Evolutionary conservation across 2,888 invertebrate species (phyloP).

Genomic region (Drosophila macrothrix): DNA sequence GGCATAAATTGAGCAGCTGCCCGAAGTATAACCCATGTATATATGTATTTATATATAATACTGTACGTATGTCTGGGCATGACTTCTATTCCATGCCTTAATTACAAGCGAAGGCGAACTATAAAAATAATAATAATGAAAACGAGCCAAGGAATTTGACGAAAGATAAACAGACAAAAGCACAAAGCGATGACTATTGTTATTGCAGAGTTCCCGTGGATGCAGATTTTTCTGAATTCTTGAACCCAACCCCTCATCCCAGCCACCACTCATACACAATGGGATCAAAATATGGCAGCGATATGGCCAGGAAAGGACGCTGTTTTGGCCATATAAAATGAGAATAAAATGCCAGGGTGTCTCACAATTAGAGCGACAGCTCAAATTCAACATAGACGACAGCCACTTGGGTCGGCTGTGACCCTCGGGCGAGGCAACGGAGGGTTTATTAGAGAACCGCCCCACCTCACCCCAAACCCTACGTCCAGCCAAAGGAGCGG

Average conservation of each 20-base stretch:
- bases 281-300: constrained; percentile 60
- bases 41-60: constrained; percentile 3
- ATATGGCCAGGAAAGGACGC: constrained; percentile 45
- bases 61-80: constrained; percentile 3
- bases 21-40: background rate
- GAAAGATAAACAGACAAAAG: constrained; percentile 80
- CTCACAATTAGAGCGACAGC: constrained; percentile 72
- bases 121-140: constrained; percentile 65
- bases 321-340: constrained; percentile 58
- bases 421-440: constrained; percentile 35
- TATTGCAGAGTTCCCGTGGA: constrained; percentile 44
- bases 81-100: constrained; percentile 57
- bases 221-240: constrained; percentile 67
- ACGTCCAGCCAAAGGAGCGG: constrained; percentile 15
- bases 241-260: background rate
- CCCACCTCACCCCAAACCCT: background rate
- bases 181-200: constrained; percentile 63
- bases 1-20: constrained; percentile 4
- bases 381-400: constrained; percentile 61
- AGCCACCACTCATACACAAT: constrained; percentile 34
- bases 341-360: constrained; percentile 73
- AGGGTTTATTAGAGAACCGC: constrained; percentile 41
- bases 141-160: constrained; percentile 61
- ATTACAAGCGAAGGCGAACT: constrained; percentile 63
- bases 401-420: constrained; percentile 47